A percentile compares a stretch with the other conserved stretches of the same genome.
These are phyloP conservation scores for Rhyacophila brunnea DNA, from an alignment of 1,140 invertebrate genomes.

Conservation along the genomic window DNA sequence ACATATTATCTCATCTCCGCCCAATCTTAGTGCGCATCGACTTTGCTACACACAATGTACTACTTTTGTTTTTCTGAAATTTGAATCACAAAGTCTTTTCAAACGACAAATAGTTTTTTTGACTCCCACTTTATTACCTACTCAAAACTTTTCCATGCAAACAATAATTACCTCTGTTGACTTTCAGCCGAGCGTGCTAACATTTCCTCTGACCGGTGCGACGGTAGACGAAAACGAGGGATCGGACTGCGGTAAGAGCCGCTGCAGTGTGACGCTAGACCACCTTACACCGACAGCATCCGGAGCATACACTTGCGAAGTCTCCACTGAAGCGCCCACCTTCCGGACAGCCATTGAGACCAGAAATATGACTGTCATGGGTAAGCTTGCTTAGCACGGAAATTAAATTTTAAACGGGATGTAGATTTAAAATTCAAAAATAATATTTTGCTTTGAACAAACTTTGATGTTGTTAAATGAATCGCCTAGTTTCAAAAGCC, in stretches of 20 bases:
- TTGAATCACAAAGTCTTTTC: too few species aligned
- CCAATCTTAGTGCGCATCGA: too few species aligned
- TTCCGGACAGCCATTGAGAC: slow-evolving; percentile 59
- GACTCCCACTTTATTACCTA: too few species aligned
- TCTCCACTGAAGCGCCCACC: slow-evolving; percentile 65
- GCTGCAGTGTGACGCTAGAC: slow-evolving; percentile 55
- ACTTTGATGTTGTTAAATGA: too few species aligned
- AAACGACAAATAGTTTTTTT: too few species aligned
- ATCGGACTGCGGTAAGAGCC: slow-evolving; percentile 51
- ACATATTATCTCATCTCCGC: too few species aligned
- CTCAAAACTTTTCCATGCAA: too few species aligned
- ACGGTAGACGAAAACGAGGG: slow-evolving; percentile 3
- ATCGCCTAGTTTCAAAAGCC: too few species aligned
- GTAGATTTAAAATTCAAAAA: not conserved
- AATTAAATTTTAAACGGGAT: too few species aligned
- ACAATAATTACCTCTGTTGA: too few species aligned
- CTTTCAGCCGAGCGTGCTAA: slow-evolving; percentile 25
- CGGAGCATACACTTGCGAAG: slow-evolving; percentile 61
- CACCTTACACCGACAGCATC: slow-evolving; percentile 52
- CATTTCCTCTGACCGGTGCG: slow-evolving; percentile 24
- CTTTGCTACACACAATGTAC: too few species aligned
- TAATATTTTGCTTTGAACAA: not conserved
- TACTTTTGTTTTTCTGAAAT: too few species aligned
- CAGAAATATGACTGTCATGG: slow-evolving; percentile 62
- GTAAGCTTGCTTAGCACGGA: slow-evolving; percentile 42